These are phyloP conservation scores for Camponotus pennsylvanicus DNA, from an alignment of 1,140 invertebrate species.

Conservation along the genomic window DNA sequence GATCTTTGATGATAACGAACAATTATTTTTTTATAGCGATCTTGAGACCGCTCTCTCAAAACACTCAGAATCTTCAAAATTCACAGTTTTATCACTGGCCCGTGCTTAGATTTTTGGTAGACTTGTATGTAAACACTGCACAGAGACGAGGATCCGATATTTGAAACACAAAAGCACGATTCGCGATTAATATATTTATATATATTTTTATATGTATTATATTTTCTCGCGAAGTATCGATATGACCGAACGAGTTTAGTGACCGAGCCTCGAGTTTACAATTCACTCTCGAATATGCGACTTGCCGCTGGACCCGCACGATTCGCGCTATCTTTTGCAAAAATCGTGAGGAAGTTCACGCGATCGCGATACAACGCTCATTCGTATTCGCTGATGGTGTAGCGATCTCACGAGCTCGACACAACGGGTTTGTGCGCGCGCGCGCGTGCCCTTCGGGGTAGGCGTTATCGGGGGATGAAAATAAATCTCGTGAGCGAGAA, in stretches of 20 bases:
- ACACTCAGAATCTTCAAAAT: slow-evolving; percentile 38
- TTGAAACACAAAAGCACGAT: slow-evolving; percentile 24
- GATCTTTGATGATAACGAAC: not conserved
- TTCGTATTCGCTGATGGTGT: slow-evolving; percentile 15
- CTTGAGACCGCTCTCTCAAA: not conserved
- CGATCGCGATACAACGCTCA: slow-evolving; percentile 38
- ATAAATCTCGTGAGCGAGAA: not conserved
- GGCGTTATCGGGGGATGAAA: slow-evolving; percentile 23
- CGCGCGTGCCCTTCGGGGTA: slow-evolving; percentile 28
- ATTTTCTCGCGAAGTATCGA: not conserved
- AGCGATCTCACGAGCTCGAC: slow-evolving; percentile 37
- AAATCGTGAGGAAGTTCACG: slow-evolving; percentile 50
- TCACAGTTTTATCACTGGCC: slow-evolving; percentile 39
- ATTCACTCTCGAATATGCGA: slow-evolving; percentile 19
- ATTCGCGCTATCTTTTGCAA: slow-evolving; percentile 32
- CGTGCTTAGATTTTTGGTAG: too few relatives aligned
- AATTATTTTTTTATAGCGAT: not conserved
- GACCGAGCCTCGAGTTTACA: not conserved
- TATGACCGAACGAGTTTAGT: slow-evolving; percentile 30
- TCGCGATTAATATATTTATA: not conserved
- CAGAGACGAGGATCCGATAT: not conserved
- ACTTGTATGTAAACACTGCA: slow-evolving; percentile 39
- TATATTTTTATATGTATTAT: not conserved
- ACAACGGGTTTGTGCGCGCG: slow-evolving; percentile 34
- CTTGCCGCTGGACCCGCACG: slow-evolving; percentile 70